Conservation (phyloP, 2,797 vertebrate genomes). For the Danio tinwini region DNA sequence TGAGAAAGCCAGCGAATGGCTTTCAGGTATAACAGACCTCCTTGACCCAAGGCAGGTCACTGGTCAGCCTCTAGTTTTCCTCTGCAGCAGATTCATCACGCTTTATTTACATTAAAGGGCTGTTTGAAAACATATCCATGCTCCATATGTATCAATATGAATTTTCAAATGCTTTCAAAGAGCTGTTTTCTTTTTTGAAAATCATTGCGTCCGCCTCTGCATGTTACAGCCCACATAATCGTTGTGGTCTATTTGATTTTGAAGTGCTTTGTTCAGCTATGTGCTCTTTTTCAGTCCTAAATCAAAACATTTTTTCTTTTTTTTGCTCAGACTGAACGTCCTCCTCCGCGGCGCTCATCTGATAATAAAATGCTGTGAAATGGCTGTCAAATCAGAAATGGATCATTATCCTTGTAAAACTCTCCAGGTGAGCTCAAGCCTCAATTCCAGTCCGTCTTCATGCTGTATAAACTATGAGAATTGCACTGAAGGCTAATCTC, state of each 20-base stretch:
- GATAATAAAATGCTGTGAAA: constrained; percentile 35
- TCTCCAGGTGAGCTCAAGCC: constrained; percentile 30
- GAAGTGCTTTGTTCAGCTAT: constrained; percentile 16
- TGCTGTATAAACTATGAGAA: constrained; percentile 16
- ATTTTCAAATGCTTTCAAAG: constrained; percentile 3
- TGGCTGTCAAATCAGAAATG: constrained; percentile 27
- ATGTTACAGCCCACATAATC: constrained; percentile 13
- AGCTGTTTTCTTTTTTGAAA: not conserved
- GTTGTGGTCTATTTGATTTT: constrained; percentile 23
- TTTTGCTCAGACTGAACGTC: constrained; percentile 11
- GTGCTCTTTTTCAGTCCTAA: constrained; percentile 18
- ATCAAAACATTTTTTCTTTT: not conserved
- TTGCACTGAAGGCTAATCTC: constrained; percentile 11
- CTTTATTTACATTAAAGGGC: not conserved
- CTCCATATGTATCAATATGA: not conserved
- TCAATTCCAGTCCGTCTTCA: constrained; percentile 1
- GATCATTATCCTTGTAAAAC: constrained; percentile 29
- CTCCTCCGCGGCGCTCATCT: not conserved
- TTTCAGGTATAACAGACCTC: not conserved
- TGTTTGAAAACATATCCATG: not conserved
- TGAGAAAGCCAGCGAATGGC: not conserved
- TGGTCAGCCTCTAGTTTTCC: not conserved
- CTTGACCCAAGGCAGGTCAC: not conserved
- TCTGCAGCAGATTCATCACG: not conserved
- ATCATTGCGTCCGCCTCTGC: not conserved